Conservation (phyloP, 2,797 vertebrate genomes). For the Streptopelia turtur region DNA sequence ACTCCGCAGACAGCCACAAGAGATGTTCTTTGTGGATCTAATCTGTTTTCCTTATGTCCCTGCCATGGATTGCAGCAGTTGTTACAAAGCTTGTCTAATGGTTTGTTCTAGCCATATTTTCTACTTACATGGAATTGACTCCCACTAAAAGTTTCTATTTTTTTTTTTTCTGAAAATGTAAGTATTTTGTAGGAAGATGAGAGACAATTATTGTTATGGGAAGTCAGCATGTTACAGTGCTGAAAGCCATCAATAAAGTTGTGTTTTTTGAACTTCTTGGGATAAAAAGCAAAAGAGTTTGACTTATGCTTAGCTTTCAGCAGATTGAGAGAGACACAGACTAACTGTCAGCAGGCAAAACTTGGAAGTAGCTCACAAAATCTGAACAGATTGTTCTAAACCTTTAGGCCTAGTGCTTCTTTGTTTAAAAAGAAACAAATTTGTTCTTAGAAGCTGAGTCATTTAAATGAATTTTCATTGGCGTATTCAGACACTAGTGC, state of each 20-base stretch:
- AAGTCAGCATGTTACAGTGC: neutral
- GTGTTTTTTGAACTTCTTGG: neutral
- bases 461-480: conserved; percentile 33
- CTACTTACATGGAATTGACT: neutral
- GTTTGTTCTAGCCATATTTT: neutral
- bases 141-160: neutral
- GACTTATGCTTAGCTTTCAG: neutral
- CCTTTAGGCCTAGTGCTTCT: neutral
- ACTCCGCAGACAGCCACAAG: neutral
- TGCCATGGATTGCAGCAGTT: neutral
- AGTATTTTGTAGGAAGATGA: neutral
- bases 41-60: conserved; percentile 17
- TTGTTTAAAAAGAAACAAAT: conserved; percentile 47
- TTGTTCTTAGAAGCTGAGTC: conserved; percentile 35
- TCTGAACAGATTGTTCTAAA: conserved; percentile 32
- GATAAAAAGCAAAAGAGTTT: neutral
- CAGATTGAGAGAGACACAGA: neutral
- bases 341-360: neutral
- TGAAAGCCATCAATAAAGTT: neutral
- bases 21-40: neutral
- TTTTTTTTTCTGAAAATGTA: neutral
- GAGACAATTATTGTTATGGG: neutral
- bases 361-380: conserved; percentile 41
- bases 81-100: neutral
- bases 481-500: neutral